Evolutionary conservation across 2,113 vertebrate species (phyloP), one percentile per base, ranked within the genome.

Genomic region (Camelus bactrianus): DNA sequence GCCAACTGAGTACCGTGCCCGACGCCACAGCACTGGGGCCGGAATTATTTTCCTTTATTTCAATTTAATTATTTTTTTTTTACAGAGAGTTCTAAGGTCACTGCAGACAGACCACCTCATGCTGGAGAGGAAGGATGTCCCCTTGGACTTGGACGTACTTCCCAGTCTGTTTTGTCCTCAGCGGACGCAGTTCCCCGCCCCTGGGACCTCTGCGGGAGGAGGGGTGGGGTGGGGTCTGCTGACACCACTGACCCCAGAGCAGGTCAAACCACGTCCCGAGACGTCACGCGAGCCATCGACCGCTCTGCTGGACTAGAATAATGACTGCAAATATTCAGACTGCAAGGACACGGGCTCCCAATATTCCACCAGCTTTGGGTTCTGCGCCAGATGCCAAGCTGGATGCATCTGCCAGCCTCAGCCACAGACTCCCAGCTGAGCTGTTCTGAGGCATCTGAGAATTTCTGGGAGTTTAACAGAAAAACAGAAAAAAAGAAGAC

Each of bases 1-100:
- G 93, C 81, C 91, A 93, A 54, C 42, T 3, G 50, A 56, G 30
- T 24, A 38, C 8, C 48, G 46, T 80, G 82, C 89, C 95, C 93
- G 58, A 81, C 6, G 54, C 96, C 76, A 76, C 3, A 80, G 38
- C 81, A 75, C 42, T 22, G 58, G 38, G 76, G 48, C 0, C 0
- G 81, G 48, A 20, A 72, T 90, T 65, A 56, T 60, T 77, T 73
- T 70, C 26, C 46, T 76, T 76, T 65, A 48, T 65, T 93, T 93
- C 54, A 22, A 75, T 56, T 52, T 54, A 8, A 1, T 52, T 46
- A 1, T 52, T 42, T 42, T 42, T 42, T 38, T 38, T 76, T 82
- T 22, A 62, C 11, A 8, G 7, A 70, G 65, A 69, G 62, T 86
- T 77, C 82, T n/a, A 77, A 69, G 79, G 19, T 62, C 58, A 50